Evolutionary conservation across 1,140 invertebrate species (phyloP).

Genomic region (Frieseomelitta varia): DNA sequence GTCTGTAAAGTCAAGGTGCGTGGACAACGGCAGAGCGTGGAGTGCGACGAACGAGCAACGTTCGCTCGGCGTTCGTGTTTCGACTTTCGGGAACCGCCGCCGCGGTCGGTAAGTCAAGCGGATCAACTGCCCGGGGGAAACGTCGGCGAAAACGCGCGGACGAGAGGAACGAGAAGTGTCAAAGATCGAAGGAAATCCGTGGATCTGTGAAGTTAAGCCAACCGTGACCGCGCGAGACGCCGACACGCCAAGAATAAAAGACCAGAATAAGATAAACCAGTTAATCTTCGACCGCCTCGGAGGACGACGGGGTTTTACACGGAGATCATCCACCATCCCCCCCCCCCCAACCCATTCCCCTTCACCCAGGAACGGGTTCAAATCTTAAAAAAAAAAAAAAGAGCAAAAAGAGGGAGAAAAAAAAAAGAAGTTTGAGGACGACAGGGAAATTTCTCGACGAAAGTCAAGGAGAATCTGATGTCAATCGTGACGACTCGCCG

Average conservation of each 20-base stretch:
- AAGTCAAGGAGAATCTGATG: constrained; percentile 45
- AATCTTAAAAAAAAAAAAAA: constrained; percentile 34
- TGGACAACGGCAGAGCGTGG: background rate
- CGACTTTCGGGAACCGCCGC: background rate
- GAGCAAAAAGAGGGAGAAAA: no score
- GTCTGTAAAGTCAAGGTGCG: no score
- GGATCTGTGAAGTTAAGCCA: constrained; percentile 33
- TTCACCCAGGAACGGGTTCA: constrained; percentile 27
- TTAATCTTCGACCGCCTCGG: constrained; percentile 49
- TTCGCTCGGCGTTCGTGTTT: background rate
- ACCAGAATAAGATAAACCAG: constrained; percentile 37
- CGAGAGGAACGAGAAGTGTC: background rate
- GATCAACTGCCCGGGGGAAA: constrained; percentile 38
- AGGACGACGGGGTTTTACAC: constrained; percentile 6
- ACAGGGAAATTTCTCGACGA: constrained; percentile 9
- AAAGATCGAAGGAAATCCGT: background rate
- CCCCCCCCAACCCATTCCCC: no score
- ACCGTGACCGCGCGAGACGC: background rate
- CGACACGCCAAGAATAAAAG: constrained; percentile 11
- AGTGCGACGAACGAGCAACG: no score
- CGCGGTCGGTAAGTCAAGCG: constrained; percentile 50
- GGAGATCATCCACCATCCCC: constrained; percentile 44
- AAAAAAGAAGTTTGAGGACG: background rate
- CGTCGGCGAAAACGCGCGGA: background rate
- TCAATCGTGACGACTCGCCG: background rate